Percentiles rank a stretch among this genome's conserved stretches.
phyloP scores from a whole-genome alignment of 2,113 vertebrate genomes.

The Sylvilagus bachmani region DNA sequence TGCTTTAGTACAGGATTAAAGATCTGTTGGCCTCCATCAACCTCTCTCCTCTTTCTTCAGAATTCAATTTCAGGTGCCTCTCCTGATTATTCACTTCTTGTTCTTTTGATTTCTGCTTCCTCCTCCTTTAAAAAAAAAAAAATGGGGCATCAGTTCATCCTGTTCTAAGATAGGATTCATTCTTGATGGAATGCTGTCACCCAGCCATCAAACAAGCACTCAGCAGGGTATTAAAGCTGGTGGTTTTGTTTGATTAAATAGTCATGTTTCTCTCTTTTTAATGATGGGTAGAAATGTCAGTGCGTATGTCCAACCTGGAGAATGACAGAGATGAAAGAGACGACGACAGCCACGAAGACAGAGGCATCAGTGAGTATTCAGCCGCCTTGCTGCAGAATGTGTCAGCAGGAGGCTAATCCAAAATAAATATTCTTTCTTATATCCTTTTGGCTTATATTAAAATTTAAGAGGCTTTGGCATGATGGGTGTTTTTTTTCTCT shows the following conservation, averaged over 20 bases:
- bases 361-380: slow-evolving; percentile 96
- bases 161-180: neutral
- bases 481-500: neutral
- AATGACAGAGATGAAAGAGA: slow-evolving; percentile 98
- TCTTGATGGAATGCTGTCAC: slow-evolving; percentile 61
- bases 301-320: slow-evolving; percentile 99
- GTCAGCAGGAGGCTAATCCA: slow-evolving; percentile 4
- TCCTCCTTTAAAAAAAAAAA: neutral
- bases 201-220: neutral
- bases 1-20: neutral
- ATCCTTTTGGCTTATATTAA: slow-evolving; percentile 36
- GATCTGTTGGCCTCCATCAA: neutral
- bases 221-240: slow-evolving; percentile 23
- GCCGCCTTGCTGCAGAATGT: neutral
- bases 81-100: neutral
- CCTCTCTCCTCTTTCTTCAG: neutral
- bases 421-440: neutral
- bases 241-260: slow-evolving; percentile 73
- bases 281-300: slow-evolving; percentile 95
- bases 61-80: neutral
- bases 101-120: neutral
- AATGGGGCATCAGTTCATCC: neutral
- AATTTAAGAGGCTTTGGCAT: slow-evolving; percentile 41
- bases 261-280: slow-evolving; percentile 83
- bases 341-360: slow-evolving; percentile 97